Conservation (phyloP, 2,797 vertebrate genomes). For the Tenualosa ilisha region DNA sequence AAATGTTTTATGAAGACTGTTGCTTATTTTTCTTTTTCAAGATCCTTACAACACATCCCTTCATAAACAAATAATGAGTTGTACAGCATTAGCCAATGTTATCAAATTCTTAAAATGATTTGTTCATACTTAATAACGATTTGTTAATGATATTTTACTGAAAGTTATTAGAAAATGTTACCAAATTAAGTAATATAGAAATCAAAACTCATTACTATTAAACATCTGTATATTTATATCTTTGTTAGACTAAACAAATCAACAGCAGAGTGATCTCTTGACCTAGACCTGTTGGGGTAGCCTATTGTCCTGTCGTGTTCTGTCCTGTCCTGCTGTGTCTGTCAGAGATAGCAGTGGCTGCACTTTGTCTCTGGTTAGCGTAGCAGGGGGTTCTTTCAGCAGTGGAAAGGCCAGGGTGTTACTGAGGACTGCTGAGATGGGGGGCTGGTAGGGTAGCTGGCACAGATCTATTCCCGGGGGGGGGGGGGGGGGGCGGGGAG, state of each 20-base stretch:
- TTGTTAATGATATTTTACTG: too few species aligned
- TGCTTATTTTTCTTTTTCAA: too few species aligned
- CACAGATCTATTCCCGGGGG: not conserved
- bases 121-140: too few species aligned
- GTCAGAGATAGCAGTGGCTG: constrained; percentile 1
- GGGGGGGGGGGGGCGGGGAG: not conserved
- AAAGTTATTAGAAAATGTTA: too few species aligned
- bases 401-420: constrained; percentile 12
- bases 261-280: not conserved
- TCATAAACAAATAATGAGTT: too few species aligned
- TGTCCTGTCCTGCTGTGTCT: not conserved
- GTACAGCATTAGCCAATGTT: too few species aligned
- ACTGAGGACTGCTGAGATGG: not conserved
- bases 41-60: too few species aligned
- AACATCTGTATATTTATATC: not conserved
- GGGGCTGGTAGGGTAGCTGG: not conserved
- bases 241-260: not conserved
- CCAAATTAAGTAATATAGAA: too few species aligned
- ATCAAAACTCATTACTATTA: not conserved
- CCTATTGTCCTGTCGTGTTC: not conserved
- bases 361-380: constrained; percentile 12
- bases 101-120: too few species aligned
- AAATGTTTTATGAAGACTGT: too few species aligned
- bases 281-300: not conserved
- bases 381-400: constrained; percentile 1